Base-by-base conservation (phyloP, 2,888 invertebrate genomes). In the Parthenolecanium corni region DNA sequence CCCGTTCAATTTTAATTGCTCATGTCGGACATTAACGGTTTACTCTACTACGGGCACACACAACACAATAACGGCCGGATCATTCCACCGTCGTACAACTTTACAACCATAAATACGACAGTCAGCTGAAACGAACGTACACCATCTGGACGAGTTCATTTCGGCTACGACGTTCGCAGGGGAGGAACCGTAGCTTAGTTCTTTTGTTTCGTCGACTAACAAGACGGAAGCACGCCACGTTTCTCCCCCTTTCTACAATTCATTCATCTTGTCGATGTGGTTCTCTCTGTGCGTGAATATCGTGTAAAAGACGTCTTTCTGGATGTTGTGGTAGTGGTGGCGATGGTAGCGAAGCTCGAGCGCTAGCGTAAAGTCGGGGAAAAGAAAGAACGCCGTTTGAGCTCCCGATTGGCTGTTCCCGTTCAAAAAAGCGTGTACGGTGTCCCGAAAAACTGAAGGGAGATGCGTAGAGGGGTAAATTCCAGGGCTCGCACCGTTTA, bases 61-160 rank as follows among this genome's bases (percentile, higher is more conserved):
- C 49, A n/a, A 21, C 18, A 49, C 49, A 21, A 49, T 58, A 49
- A 58, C 58, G 58, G 49, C 5, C 58, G 58, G 49, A 58, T 58
- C 58, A 58, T 58, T 58, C 58, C 58, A 31, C 31, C 31, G 31
- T 31, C 46, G 49, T 58, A 58, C 58, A 58, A 58, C 58, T 58
- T 58, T 58, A 58, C 58, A 58, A 58, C 58, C 31, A 31, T 58
- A 58, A 58, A 58, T 58, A 58, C 58, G 58, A 58, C 49, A 58
- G 58, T 58, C 58, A 58, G 58, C 58, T 58, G 58, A 58, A 58
- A 36, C 51, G 49, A 58, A 58, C 58, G 58, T 58, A 58, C 58
- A 47, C 36, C 31, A 9, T 31, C 31, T 9, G 58, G 58, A 49
- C 49, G 58, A 58, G 58, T 16, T 16, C 58, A 58, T 58, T 58